Percentiles rank a stretch among this genome's conserved stretches.
Conservation (phyloP, 2,797 vertebrate species). For the Siniperca undulata region DNA sequence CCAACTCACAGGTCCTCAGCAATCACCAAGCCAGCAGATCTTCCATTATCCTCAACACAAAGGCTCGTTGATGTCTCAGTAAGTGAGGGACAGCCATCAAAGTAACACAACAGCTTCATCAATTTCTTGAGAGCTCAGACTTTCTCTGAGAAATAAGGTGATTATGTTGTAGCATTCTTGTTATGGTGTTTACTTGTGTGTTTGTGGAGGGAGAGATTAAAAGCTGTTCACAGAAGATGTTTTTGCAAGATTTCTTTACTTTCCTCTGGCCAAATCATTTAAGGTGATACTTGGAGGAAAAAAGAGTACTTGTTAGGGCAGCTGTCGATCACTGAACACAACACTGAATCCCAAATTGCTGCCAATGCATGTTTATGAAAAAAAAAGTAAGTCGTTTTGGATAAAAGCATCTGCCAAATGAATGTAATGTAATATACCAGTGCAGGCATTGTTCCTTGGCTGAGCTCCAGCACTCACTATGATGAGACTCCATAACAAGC, state of each 20-base stretch:
- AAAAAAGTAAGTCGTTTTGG: conserved; percentile 4
- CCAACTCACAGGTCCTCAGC: conserved; percentile 27
- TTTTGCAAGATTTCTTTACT: neutral
- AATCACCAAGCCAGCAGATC: conserved; percentile 42
- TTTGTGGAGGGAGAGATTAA: conserved; percentile 7
- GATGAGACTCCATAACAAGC: neutral
- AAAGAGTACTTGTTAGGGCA: accelerated
- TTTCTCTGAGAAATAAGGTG: conserved; percentile 1
- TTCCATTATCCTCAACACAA: conserved; percentile 48
- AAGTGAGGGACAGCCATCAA: conserved; percentile 3
- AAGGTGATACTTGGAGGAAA: neutral
- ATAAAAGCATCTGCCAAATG: neutral
- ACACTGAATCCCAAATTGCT: neutral
- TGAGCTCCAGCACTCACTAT: conserved; percentile 5
- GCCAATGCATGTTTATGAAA: neutral
- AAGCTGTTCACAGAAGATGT: neutral
- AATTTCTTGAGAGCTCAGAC: conserved; percentile 12
- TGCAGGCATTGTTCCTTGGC: neutral
- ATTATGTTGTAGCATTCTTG: conserved; percentile 17
- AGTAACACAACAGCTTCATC: conserved; percentile 20
- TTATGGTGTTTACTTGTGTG: conserved; percentile 15
- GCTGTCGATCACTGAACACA: conserved; percentile 5
- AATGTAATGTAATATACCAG: neutral
- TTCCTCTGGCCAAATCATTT: too few species aligned
- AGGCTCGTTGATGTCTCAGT: neutral